phyloP scores from a whole-genome alignment of 2,113 vertebrate genomes.

The Mesoclemmys tuberculata region DNA sequence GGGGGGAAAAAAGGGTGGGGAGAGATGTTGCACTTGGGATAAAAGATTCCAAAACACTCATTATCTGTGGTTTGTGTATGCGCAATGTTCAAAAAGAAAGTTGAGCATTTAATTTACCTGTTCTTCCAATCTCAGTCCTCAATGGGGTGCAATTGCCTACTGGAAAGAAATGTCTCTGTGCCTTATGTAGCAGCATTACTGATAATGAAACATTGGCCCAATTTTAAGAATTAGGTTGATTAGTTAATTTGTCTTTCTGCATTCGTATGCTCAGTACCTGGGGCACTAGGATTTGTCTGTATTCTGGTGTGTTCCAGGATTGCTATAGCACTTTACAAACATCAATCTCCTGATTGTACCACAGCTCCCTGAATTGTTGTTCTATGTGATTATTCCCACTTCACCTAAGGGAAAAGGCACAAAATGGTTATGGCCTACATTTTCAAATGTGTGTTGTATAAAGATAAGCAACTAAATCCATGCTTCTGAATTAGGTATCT shows the following conservation, averaged over 20 bases:
- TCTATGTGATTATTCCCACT: not conserved
- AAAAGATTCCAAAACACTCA: not conserved
- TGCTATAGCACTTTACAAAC: not conserved
- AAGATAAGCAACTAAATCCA: not conserved
- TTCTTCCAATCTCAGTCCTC: not conserved
- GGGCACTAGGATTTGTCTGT: not conserved
- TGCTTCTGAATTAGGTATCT: not conserved
- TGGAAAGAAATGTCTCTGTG: not conserved
- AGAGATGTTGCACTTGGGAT: not conserved
- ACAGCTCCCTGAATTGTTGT: not conserved
- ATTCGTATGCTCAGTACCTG: not conserved
- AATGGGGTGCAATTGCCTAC: not conserved
- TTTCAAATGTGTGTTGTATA: not conserved
- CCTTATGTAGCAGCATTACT: not conserved
- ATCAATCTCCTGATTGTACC: not conserved
- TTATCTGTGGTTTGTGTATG: not conserved
- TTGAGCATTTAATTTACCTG: not conserved
- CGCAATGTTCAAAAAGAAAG: not conserved
- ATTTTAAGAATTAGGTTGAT: not conserved
- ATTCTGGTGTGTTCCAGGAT: not conserved
- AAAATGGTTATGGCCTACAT: not conserved
- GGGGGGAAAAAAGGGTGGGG: accelerated
- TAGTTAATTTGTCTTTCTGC: not conserved
- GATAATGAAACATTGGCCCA: not conserved
- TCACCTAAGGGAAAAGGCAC: not conserved